Evolutionary conservation across 1,140 invertebrate species (phyloP).

Genomic region (Caenorhabditis remanei): DNA sequence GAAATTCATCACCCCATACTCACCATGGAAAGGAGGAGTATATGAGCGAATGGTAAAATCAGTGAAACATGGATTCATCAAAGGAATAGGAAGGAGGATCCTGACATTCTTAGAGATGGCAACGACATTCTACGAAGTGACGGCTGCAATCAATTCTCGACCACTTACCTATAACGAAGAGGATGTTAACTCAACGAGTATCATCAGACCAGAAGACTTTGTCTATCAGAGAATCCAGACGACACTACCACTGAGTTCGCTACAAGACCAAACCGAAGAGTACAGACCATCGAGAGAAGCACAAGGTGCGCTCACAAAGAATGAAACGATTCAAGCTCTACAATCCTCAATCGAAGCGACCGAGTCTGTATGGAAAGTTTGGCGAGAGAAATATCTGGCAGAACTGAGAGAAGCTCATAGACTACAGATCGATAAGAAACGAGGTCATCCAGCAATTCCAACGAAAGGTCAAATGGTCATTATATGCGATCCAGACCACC

Average conservation of each 20-base stretch:
- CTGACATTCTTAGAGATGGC: not conserved
- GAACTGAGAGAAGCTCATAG: not conserved
- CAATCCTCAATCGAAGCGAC: not conserved
- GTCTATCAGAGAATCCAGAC: not conserved
- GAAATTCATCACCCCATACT: slow-evolving; percentile 77
- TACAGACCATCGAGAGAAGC: slow-evolving; percentile 20
- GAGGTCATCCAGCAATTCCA: not conserved
- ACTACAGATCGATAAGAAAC: not conserved
- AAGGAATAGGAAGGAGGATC: not conserved
- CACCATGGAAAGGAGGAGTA: slow-evolving; percentile 79
- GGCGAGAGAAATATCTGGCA: not conserved
- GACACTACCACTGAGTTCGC: not conserved
- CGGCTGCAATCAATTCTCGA: not conserved
- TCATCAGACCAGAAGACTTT: not conserved
- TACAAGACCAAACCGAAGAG: not conserved
- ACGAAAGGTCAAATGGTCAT: not conserved
- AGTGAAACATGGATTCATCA: slow-evolving; percentile 61
- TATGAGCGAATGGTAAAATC: slow-evolving; percentile 78
- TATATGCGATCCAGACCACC: not conserved
- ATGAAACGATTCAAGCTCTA: not conserved
- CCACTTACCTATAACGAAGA: not conserved
- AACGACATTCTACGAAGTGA: not conserved
- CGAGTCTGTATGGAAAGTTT: not conserved
- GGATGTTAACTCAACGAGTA: not conserved
- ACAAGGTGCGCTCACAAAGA: not conserved